Conservation (phyloP, 2,888 invertebrate species). For the Eilema depressum region DNA sequence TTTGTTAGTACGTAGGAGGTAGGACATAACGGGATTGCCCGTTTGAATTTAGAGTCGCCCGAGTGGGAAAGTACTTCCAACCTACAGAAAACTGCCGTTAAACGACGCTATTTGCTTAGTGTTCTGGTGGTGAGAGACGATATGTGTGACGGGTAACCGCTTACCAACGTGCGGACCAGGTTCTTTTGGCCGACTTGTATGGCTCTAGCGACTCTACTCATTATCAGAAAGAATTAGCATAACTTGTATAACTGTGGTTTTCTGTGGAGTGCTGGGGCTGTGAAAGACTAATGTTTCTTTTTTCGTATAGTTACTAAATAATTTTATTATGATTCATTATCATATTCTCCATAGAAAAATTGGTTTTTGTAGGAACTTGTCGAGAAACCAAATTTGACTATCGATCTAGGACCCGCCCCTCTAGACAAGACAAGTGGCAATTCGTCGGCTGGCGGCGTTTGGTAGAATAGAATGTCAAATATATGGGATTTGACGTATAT, state of each 20-base stretch:
- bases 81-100: constrained; percentile 4
- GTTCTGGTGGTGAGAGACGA: background rate
- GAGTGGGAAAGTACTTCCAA: background rate
- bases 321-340: background rate
- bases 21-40: background rate
- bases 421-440: too few relatives aligned
- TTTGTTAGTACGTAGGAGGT: constrained; percentile 3
- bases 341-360: background rate
- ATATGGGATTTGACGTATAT: too few relatives aligned
- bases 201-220: background rate
- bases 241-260: background rate
- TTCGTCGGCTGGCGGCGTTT: too few relatives aligned
- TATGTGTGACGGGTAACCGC: background rate
- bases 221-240: background rate
- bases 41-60: background rate
- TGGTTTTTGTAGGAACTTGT: too few relatives aligned
- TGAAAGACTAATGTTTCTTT: background rate
- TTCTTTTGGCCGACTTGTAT: background rate
- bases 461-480: too few relatives aligned
- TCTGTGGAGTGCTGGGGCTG: background rate
- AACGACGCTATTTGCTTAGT: background rate
- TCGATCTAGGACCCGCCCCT: too few relatives aligned
- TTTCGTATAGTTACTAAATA: background rate
- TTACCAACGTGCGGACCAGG: background rate
- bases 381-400: too few relatives aligned